phyloP scores from a whole-genome alignment of 2,797 vertebrate genomes.

The Hoplostethus mediterraneus region DNA sequence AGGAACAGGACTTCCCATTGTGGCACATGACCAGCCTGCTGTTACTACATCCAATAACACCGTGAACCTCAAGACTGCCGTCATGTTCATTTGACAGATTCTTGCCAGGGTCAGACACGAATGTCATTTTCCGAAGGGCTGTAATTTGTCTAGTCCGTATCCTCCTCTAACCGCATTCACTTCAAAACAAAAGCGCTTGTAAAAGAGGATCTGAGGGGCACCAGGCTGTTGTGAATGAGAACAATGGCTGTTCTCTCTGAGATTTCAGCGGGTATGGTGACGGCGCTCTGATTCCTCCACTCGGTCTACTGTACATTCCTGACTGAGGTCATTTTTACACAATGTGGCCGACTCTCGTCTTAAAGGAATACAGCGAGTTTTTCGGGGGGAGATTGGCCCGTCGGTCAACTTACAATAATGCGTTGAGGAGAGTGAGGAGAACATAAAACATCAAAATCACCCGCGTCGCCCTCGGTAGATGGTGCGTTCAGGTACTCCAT shows the following conservation, averaged over 20 bases:
- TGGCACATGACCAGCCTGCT: constrained; percentile 5
- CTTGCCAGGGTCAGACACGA: constrained; percentile 41
- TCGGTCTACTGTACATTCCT: constrained; percentile 29
- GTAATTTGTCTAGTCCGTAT: constrained; percentile 67
- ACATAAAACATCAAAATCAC: not conserved
- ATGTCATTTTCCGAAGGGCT: constrained; percentile 23
- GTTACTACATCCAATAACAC: not conserved
- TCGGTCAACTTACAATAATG: not conserved
- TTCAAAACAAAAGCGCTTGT: constrained; percentile 40
- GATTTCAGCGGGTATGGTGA: not conserved
- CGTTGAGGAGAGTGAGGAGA: not conserved
- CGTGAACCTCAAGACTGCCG: constrained; percentile 28
- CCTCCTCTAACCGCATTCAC: constrained; percentile 54
- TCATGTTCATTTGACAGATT: constrained; percentile 39
- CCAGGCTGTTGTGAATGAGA: constrained; percentile 27
- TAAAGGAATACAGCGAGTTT: not conserved
- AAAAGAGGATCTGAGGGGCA: constrained; percentile 35
- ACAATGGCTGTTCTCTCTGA: constrained; percentile 64
- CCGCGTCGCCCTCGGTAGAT: not conserved
- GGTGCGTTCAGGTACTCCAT: too few species aligned
- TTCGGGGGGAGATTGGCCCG: not conserved
- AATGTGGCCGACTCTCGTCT: not conserved
- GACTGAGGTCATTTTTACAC: constrained; percentile 51
- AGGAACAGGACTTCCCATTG: constrained; percentile 14
- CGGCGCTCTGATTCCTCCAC: not conserved